These are phyloP conservation scores for Penaeus indicus DNA, from an alignment of 1,140 invertebrate species.

Conservation along the genomic window DNA sequence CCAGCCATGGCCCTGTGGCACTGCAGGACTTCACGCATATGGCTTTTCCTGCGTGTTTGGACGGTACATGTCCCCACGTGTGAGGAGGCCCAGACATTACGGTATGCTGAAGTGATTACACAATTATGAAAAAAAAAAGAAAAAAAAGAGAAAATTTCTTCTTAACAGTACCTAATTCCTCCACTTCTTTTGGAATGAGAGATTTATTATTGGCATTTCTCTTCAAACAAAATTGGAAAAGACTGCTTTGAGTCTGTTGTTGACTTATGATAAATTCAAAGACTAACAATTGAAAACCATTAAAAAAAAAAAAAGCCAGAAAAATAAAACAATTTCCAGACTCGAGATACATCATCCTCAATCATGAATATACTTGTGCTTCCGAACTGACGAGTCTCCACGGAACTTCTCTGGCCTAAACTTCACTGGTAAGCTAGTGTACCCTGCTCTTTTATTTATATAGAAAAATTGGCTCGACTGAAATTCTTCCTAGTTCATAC, in stretches of 20 bases:
- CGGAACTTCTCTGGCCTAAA: slow-evolving; percentile 41
- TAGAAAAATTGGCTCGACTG: slow-evolving; percentile 46
- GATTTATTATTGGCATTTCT: no score
- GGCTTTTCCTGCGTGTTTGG: neutral
- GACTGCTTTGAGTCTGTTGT: no score
- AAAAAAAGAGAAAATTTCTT: no score
- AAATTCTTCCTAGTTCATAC: slow-evolving; percentile 50
- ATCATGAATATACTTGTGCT: slow-evolving; percentile 37
- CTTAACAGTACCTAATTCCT: no score
- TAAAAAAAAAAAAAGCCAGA: neutral
- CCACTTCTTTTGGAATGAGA: no score
- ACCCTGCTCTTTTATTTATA: slow-evolving; percentile 56
- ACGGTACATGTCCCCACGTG: neutral
- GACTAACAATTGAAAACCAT: neutral
- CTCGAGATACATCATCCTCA: neutral
- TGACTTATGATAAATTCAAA: no score
- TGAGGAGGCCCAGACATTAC: no score
- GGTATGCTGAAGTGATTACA: no score
- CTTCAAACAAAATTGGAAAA: no score
- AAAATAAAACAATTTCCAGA: neutral
- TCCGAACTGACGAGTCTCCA: slow-evolving; percentile 36
- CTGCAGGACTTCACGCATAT: neutral
- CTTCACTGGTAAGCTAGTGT: slow-evolving; percentile 58
- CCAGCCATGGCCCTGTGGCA: neutral
- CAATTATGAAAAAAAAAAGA: no score